phyloP scores from a whole-genome alignment of 2,888 invertebrate species.

The Lithosia quadra region DNA sequence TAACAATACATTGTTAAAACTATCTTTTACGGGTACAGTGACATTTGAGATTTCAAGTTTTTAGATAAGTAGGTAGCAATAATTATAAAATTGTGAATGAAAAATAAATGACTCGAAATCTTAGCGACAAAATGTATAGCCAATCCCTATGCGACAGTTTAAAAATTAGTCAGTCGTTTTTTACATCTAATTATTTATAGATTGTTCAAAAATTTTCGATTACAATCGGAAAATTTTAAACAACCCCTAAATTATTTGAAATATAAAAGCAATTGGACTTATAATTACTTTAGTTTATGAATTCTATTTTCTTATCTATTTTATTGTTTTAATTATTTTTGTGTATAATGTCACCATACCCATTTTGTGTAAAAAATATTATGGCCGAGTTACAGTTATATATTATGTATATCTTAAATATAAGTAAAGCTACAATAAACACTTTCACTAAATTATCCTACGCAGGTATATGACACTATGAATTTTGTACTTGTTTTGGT shows the following conservation, averaged over 20 bases:
- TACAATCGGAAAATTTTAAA: not conserved
- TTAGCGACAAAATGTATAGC: too few relatives aligned
- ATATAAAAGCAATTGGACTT: too few relatives aligned
- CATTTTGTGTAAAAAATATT: slow-evolving; percentile 13
- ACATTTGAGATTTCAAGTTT: not conserved
- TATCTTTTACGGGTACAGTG: not conserved
- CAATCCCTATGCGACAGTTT: too few relatives aligned
- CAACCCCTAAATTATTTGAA: too few relatives aligned
- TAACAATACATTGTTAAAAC: not conserved
- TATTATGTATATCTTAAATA: slow-evolving; percentile 25
- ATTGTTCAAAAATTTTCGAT: too few relatives aligned
- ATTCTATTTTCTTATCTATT: not conserved
- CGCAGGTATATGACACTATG: slow-evolving; percentile 34
- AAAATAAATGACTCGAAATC: not conserved
- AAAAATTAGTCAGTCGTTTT: too few relatives aligned
- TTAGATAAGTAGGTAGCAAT: not conserved
- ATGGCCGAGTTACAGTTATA: slow-evolving; percentile 24
- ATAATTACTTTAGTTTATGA: too few relatives aligned
- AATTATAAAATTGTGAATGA: not conserved
- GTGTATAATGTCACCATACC: not conserved
- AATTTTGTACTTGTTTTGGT: slow-evolving; percentile 64
- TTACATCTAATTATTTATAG: too few relatives aligned
- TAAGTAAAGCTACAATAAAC: slow-evolving; percentile 46
- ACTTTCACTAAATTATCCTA: slow-evolving; percentile 22
- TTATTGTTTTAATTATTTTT: not conserved